Base-by-base conservation (phyloP, 1,140 invertebrate genomes). In the Brachionus plicatilis region DNA sequence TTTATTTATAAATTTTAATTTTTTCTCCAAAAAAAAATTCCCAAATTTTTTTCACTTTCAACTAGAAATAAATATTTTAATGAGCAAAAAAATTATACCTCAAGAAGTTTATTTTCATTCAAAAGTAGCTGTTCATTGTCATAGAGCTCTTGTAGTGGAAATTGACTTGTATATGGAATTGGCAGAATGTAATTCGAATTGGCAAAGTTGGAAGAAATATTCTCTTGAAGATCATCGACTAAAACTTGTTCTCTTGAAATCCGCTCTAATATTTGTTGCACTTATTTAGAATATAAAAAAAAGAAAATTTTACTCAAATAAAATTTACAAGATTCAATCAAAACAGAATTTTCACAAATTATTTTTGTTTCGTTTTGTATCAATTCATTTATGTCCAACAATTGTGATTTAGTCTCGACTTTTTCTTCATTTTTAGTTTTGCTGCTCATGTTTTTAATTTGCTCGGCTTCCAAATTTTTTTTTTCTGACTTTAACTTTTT, bases 401-500 rank as follows among this genome's bases (percentile, higher is more conserved):
- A 20, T 65, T 82, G 12, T 20, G 9, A 3, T 43, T 41, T 72
- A 41, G 5, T 24, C 1, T 41, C 68, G 17, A 6, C 12, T 80
- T 80, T 47, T 11, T 56, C 75, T 11, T 65, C 76, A 65, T 50
- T 80, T 80, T 56, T 80, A 33, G 29, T n/a, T 20, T 65, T 80
- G 17, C 17, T 80, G 17, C 17, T 17, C 37, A 72, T 43, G 37
- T 43, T 72, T 72, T 72, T 72, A 72, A 72, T 80, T 80, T 80
- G 56, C 24, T 65, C 76, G 2, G 76, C 47, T 53, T 80, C 50
- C n/a, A 37, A 17, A n/a, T 53, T 65, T 56, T 82, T 82, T 45
- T 45, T 68, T 37, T 82, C 53, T 11, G 79, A 82, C 65, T 82
- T 82, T 14, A 82, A 65, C 27, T 82, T 68, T 82, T 82, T 53